Evolutionary conservation across 2,113 vertebrate genomes (phyloP), one percentile per base, ranked within the genome.

Genomic region (Gambusia holbrooki): DNA sequence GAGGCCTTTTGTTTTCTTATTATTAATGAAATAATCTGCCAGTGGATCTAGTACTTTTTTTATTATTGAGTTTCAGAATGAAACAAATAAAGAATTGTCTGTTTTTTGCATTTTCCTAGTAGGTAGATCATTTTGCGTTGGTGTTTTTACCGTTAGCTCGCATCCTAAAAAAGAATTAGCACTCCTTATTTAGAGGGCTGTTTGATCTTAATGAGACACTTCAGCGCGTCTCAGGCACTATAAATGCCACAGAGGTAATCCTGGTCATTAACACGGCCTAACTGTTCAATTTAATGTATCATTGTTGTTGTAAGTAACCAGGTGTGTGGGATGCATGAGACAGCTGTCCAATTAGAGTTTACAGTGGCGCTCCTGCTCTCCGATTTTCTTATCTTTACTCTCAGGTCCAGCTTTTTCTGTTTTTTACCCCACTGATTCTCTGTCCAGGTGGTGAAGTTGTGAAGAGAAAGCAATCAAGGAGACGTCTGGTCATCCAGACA

Each of bases 401-500:
- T 66, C 62, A 42, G 62, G 0, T 30, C 11, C 29, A 61, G 33
- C 33, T 30, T 5, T 62, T 69, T 58, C 51, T 80, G 33, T 33
- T 84, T 37, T 64, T 68, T 54, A 79, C 72, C 58, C 37, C 19
- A 30, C 60, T 62, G 14, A 70, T 35, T 48, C 79, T 80, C 25
- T 64, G 92, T 89, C 62, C 90, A 98, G 97, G 95, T 3, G 89
- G 85, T 60, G 83, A 90, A 0, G 70, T 79, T 0, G 80, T 89
- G 77, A 92, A 92, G 65, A 94, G 68, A 81, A 97, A 96, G 82
- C 97, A 98, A 80, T 94, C 94, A 0, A 95, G 96, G 40, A 95
- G 96, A 71, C 95, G 96, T 8, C 93, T 99, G 60, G 90, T 97
- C 89, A 94, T 98, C 85, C 98, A 99, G 88, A 92, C 90, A 37